phyloP scores from a whole-genome alignment of 2,113 vertebrate genomes.

The Oreocharis arfaki region DNA sequence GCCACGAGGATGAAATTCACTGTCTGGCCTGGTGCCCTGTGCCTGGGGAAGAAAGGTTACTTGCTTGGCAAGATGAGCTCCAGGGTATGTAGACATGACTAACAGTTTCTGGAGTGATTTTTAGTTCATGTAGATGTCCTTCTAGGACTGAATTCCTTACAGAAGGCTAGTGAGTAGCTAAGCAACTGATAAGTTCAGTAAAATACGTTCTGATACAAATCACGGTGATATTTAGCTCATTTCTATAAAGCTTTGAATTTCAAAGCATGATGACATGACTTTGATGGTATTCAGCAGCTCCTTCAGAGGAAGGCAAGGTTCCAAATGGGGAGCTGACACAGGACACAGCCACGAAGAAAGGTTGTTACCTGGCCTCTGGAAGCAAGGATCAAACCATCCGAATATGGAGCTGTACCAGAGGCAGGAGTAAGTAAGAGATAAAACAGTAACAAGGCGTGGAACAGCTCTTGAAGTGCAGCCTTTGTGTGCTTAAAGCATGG shows the following conservation, averaged over 20 bases:
- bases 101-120: not conserved
- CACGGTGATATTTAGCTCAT: not conserved
- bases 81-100: slow-evolving; percentile 62
- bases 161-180: not conserved
- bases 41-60: slow-evolving; percentile 69
- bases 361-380: slow-evolving; percentile 87
- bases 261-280: not conserved
- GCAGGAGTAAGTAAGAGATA: slow-evolving; percentile 77
- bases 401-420: slow-evolving; percentile 87
- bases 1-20: slow-evolving; percentile 95
- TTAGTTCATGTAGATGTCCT: not conserved
- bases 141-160: not conserved
- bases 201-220: not conserved
- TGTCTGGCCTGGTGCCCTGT: slow-evolving; percentile 87
- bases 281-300: not conserved
- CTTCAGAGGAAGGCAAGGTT: slow-evolving; percentile 53
- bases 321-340: slow-evolving; percentile 55
- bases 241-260: not conserved
- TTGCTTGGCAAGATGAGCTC: slow-evolving; percentile 69
- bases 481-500: not conserved
- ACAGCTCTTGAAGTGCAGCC: not conserved
- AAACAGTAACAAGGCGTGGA: not conserved
- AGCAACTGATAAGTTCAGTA: not conserved
- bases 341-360: slow-evolving; percentile 50
- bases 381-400: slow-evolving; percentile 95